Conservation (phyloP, 2,113 vertebrate species). For the Gavia stellata region DNA sequence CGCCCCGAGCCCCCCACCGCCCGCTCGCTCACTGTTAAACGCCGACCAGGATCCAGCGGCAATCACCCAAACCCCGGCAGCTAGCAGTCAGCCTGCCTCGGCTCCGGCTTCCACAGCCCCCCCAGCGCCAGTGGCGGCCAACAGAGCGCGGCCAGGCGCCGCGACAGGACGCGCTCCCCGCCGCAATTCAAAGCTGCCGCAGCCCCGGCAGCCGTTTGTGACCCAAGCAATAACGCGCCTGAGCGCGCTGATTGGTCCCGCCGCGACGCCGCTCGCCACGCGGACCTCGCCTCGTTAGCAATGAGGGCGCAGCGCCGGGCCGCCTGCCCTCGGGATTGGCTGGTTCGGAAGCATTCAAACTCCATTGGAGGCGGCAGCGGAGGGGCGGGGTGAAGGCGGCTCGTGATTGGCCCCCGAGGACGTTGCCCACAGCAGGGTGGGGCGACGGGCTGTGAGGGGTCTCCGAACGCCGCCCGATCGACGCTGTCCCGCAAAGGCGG, state of each 20-base stretch:
- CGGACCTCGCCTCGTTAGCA: accelerated
- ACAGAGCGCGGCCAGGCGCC: accelerated
- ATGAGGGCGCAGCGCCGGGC: background rate
- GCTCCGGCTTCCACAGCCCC: no score
- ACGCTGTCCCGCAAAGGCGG: no score
- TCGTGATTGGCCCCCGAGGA: background rate
- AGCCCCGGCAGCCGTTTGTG: background rate
- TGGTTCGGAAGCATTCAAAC: background rate
- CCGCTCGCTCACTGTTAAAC: background rate
- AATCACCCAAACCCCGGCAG: no score
- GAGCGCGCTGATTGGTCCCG: background rate
- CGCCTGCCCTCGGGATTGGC: background rate
- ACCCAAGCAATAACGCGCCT: accelerated
- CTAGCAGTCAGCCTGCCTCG: background rate
- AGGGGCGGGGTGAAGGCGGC: accelerated
- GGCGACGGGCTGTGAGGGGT: no score
- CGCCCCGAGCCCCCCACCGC: background rate
- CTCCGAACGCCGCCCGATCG: accelerated
- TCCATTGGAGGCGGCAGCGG: background rate
- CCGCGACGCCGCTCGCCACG: background rate
- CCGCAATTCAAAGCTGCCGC: background rate
- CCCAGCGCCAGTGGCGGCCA: accelerated
- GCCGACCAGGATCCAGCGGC: accelerated
- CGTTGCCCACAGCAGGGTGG: accelerated
- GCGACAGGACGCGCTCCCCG: accelerated